Percentiles rank a stretch among this genome's conserved stretches.
Conservation (phyloP, 2,113 vertebrate species). For the Spilogale gracilis region DNA sequence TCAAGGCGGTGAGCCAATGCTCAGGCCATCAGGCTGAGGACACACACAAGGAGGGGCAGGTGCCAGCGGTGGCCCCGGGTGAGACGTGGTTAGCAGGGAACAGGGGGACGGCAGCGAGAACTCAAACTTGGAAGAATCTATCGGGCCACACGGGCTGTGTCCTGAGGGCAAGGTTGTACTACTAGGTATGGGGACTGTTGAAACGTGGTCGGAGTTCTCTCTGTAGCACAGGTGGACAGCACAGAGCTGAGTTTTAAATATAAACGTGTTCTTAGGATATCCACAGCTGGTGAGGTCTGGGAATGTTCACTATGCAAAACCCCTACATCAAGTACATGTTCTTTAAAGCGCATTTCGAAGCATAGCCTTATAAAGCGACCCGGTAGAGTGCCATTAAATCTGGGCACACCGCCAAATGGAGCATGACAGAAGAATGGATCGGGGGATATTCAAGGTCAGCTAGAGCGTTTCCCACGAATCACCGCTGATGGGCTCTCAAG, state of each 20-base stretch:
- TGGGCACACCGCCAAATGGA: constrained; percentile 60
- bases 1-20: rapidly evolving
- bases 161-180: background rate
- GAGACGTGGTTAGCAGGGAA: background rate
- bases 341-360: constrained; percentile 49
- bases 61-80: background rate
- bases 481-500: background rate
- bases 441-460: background rate
- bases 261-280: background rate
- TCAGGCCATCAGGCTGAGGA: background rate
- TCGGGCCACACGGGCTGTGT: background rate
- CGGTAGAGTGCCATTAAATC: background rate
- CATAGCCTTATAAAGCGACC: background rate
- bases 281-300: background rate
- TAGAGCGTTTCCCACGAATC: background rate
- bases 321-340: background rate
- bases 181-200: background rate
- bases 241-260: background rate
- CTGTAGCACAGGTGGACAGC: rapidly evolving
- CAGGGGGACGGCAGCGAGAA: background rate
- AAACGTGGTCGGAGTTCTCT: background rate
- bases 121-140: background rate
- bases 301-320: background rate
- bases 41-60: background rate
- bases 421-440: background rate